phyloP scores from a whole-genome alignment of 2,113 vertebrate genomes.

The Lynx canadensis region DNA sequence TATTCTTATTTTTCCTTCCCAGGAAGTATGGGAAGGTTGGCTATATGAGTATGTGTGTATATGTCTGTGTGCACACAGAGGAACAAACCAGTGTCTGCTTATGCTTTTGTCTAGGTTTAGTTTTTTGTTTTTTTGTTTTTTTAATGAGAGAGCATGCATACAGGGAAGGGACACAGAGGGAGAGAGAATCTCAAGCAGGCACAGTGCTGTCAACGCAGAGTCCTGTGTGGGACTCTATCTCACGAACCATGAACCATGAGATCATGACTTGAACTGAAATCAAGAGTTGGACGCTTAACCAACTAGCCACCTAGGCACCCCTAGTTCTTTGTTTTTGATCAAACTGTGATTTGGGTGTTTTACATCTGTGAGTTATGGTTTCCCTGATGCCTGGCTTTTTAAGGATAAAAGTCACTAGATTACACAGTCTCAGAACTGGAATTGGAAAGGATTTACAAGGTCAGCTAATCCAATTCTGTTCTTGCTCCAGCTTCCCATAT shows the following conservation, averaged over 20 bases:
- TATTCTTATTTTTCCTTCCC: background rate
- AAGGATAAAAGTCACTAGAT: slow-evolving; percentile 11
- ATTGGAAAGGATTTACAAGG: background rate
- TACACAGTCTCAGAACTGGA: background rate
- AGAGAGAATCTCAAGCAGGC: too few relatives aligned
- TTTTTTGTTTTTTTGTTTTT: background rate
- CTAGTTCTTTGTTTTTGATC: slow-evolving; percentile 14
- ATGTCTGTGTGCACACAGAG: background rate
- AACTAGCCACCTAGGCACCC: too few relatives aligned
- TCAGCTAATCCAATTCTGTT: background rate
- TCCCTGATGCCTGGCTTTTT: slow-evolving; percentile 9
- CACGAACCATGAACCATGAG: too few relatives aligned
- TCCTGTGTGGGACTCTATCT: too few relatives aligned
- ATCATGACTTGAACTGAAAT: too few relatives aligned
- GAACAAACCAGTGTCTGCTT: background rate
- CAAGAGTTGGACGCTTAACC: too few relatives aligned
- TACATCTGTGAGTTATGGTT: background rate
- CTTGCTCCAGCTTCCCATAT: background rate
- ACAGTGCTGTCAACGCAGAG: too few relatives aligned
- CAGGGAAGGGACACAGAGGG: too few relatives aligned
- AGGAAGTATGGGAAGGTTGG: background rate
- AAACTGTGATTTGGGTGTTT: background rate
- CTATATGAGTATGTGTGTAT: background rate
- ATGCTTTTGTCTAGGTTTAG: background rate
- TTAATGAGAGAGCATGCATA: too few relatives aligned